Base-by-base conservation (phyloP, 2,113 vertebrate genomes). In the Chrysochloris asiatica region DNA sequence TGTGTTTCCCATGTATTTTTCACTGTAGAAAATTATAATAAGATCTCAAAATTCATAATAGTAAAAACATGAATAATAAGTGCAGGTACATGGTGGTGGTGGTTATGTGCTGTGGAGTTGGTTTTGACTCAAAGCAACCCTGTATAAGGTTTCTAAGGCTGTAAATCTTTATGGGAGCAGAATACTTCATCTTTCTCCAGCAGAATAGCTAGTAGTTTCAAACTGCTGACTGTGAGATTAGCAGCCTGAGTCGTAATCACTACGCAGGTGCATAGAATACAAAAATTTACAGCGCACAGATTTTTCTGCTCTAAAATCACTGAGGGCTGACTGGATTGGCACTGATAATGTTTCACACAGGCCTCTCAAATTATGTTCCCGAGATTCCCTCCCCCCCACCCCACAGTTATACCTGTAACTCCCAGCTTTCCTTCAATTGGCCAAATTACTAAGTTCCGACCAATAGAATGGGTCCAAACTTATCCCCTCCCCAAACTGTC, bases 261-360 rank as follows among this genome's bases (percentile, higher is more conserved):
- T 1, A 89, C 26, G 4, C 16, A 48, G 28, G 30, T 59, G 1
- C 11, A 41, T 4, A 36, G 59, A 61, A 72, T 71, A 76, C 56
- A 17, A 10, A 72, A 81, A 45, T 14, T 69, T 72, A 38, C 36
- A 80, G 28, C 83, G 21, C 38, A 80, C 24, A 76, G 63, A 81
- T 71, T 28, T 83, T 81, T 82, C 33, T 80, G 33, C 56, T 90
- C 12, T 95, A 59, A 73, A 88, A 41, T 77, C 86, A 26, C 26
- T 12, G 41, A 80, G 38, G 75, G 79, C 9, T 47, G 80, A 67
- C 47, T 65, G 28, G 45, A 24, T 21, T 30, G 8, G 30, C 26
- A 75, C 43, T 75, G 43, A 45, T 75, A 47, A 65, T 76, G 54
- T n/a, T n/a, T n/a, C n/a, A 59, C 10, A 80, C 4, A 81, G 28